Evolutionary conservation across 2,888 invertebrate species (phyloP).

Genomic region (Andrena hattorfiana): DNA sequence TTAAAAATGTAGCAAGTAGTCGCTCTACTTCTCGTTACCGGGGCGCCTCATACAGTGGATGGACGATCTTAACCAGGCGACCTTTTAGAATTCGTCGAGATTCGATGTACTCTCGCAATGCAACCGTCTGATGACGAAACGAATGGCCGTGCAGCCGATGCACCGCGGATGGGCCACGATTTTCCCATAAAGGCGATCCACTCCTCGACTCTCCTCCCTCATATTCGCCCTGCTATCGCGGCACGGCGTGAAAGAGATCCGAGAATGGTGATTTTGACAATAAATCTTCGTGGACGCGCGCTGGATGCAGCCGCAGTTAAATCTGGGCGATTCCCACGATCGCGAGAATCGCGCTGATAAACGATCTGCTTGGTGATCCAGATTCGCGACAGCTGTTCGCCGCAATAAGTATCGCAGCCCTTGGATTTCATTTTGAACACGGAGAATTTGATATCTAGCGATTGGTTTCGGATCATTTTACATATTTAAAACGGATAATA

Average conservation of each 20-base stretch:
- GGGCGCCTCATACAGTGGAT: neutral
- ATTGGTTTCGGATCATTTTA: neutral
- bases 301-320: constrained; percentile 6
- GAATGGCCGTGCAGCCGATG: constrained; percentile 70
- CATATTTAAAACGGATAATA: no score
- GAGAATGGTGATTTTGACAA: constrained; percentile 13
- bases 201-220: neutral
- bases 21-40: constrained; percentile 5
- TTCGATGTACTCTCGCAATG: constrained; percentile 76
- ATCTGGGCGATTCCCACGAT: constrained; percentile 22
- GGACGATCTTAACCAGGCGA: constrained; percentile 70
- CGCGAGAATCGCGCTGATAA: constrained; percentile 30
- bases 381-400: neutral
- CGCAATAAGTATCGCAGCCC: neutral
- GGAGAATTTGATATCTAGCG: neutral
- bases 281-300: constrained; percentile 30
- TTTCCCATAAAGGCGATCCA: constrained; percentile 72
- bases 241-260: constrained; percentile 13
- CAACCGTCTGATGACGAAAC: constrained; percentile 74
- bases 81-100: constrained; percentile 80
- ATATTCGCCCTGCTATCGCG: constrained; percentile 9
- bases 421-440: neutral
- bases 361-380: neutral
- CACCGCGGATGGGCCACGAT: constrained; percentile 65
- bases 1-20: neutral